These are phyloP conservation scores for Lepidurus packardi DNA, from an alignment of 1,140 invertebrate genomes.

Conservation along the genomic window DNA sequence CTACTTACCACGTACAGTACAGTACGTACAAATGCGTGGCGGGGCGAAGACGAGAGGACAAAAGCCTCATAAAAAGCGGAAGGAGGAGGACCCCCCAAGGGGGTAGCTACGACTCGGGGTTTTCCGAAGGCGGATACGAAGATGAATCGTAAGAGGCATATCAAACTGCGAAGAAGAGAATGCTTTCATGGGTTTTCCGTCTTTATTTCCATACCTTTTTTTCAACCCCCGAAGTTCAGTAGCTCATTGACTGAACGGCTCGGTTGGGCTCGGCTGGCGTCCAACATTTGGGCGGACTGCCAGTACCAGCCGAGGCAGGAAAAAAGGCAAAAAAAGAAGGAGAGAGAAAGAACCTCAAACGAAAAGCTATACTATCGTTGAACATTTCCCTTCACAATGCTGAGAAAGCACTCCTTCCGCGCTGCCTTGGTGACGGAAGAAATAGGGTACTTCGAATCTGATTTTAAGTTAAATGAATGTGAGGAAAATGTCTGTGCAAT, in stretches of 20 bases:
- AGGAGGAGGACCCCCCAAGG: not conserved
- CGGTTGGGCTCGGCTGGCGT: not conserved
- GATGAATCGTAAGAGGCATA: conserved; percentile 5
- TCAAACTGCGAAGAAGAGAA: not conserved
- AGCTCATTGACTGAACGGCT: conserved; percentile 9
- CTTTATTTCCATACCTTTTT: not conserved
- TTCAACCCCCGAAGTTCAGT: not conserved
- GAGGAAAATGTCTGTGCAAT: not conserved
- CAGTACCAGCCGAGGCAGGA: not conserved
- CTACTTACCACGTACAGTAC: not conserved
- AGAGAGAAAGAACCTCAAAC: not conserved
- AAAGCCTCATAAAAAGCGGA: not conserved
- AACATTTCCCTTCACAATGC: not conserved
- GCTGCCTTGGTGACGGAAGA: conserved; percentile 1
- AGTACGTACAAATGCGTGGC: not conserved
- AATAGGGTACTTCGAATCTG: not conserved
- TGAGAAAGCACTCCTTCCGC: not conserved
- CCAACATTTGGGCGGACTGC: not conserved
- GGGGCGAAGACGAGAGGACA: not conserved
- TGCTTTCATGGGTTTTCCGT: not conserved
- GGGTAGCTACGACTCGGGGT: not conserved
- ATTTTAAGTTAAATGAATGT: conserved; percentile 20
- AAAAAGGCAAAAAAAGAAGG: not conserved
- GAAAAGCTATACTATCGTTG: not conserved
- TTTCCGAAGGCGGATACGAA: conserved; percentile 12